phyloP scores from a whole-genome alignment of 2,888 invertebrate species.

The Thera obeliscata region DNA sequence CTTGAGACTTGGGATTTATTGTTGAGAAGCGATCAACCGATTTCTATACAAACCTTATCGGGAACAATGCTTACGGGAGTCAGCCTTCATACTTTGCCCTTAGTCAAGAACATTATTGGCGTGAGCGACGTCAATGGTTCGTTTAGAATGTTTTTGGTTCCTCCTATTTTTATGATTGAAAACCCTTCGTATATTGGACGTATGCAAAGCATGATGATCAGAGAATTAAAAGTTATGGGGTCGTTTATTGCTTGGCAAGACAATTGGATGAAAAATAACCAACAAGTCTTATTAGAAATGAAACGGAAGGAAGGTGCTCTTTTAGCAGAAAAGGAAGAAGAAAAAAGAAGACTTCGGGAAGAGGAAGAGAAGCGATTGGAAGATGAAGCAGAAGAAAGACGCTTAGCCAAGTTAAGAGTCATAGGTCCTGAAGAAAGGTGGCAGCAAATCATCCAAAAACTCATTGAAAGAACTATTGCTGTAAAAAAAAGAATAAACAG shows the following conservation, averaged over 20 bases:
- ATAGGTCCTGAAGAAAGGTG: conserved; percentile 82
- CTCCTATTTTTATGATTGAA: conserved; percentile 79
- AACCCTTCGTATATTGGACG: conserved; percentile 69
- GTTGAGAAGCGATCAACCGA: conserved; percentile 87
- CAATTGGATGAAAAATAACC: conserved; percentile 80
- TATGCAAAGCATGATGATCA: conserved; percentile 74
- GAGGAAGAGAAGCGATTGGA: conserved; percentile 77
- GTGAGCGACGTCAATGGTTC: conserved; percentile 88
- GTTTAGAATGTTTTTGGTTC: conserved; percentile 86
- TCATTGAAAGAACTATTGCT: conserved; percentile 86
- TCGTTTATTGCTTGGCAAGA: conserved; percentile 86
- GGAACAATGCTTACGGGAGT: conserved; percentile 87
- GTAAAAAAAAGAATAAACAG: conserved; percentile 86
- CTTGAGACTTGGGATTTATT: conserved; percentile 93
- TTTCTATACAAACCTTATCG: conserved; percentile 87
- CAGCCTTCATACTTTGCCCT: conserved; percentile 82
- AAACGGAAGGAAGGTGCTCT: conserved; percentile 71
- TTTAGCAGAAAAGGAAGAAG: conserved; percentile 73
- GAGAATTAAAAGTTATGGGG: conserved; percentile 81
- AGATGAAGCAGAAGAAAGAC: conserved; percentile 78
- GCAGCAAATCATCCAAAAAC: conserved; percentile 86
- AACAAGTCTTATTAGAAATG: conserved; percentile 67
- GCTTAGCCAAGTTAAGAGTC: conserved; percentile 67
- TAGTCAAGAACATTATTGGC: conserved; percentile 86
- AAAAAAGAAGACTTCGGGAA: conserved; percentile 67